Conservation (phyloP, 2,113 vertebrate species). For the Syngnathus typhle region DNA sequence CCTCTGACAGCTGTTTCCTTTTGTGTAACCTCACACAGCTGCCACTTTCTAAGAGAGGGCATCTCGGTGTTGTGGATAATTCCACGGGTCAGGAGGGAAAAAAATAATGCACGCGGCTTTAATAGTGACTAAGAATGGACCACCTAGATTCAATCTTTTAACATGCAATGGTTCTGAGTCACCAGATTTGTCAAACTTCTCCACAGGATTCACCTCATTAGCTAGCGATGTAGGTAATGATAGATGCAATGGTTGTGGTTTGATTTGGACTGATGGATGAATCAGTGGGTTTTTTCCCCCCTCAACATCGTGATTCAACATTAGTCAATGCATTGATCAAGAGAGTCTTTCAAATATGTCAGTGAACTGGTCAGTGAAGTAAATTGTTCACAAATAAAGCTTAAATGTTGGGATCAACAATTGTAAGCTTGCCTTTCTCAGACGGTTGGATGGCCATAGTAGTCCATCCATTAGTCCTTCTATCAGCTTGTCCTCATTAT, state of each 20-base stretch:
- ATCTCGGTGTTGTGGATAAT: constrained; percentile 69
- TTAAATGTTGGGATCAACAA: background rate
- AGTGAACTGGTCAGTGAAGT: background rate
- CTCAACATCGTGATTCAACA: background rate
- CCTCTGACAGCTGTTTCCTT: constrained; percentile 77
- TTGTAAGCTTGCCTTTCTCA: background rate
- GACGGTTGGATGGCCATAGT: background rate
- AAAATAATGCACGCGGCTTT: constrained; percentile 76
- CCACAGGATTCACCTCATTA: constrained; percentile 16
- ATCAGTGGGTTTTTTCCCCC: background rate
- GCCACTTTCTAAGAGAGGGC: constrained; percentile 69
- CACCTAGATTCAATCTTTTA: constrained; percentile 65
- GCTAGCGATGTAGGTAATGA: constrained; percentile 3
- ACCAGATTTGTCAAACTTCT: constrained; percentile 21
- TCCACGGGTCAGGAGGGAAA: constrained; percentile 76
- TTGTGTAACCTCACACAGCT: constrained; percentile 76
- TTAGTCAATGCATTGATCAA: background rate
- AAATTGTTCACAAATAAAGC: background rate
- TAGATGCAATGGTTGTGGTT: background rate
- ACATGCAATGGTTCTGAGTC: constrained; percentile 32
- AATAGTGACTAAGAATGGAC: constrained; percentile 71
- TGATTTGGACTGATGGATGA: background rate
- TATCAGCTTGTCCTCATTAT: too few species aligned
- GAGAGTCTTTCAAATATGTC: background rate
- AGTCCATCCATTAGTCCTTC: background rate